phyloP scores from a whole-genome alignment of 2,888 invertebrate species.

The Melolontha melolontha region DNA sequence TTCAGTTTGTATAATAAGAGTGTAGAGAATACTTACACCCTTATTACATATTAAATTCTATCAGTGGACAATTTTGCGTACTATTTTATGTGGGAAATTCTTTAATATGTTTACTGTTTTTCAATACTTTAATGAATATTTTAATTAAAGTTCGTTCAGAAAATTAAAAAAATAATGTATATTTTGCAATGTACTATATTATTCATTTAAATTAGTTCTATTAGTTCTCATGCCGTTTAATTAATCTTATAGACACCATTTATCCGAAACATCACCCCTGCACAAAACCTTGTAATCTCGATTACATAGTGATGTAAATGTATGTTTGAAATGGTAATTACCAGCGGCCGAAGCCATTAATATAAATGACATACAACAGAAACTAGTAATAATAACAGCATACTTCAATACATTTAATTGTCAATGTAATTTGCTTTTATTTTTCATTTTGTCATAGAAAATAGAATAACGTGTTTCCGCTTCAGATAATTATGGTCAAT shows the following conservation, averaged over 20 bases:
- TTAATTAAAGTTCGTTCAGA: no score
- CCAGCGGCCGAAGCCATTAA: slow-evolving; percentile 18
- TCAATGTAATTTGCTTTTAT: slow-evolving; percentile 5
- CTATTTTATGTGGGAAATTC: no score
- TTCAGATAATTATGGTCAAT: slow-evolving; percentile 17
- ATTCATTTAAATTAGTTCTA: no score
- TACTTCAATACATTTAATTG: slow-evolving; percentile 16
- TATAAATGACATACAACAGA: slow-evolving; percentile 34
- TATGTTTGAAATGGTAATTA: slow-evolving; percentile 27
- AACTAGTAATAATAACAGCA: slow-evolving; percentile 12
- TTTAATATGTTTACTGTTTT: no score
- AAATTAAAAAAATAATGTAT: no score
- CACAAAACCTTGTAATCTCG: slow-evolving; percentile 5
- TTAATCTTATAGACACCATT: slow-evolving; percentile 8
- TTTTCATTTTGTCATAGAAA: slow-evolving; percentile 10
- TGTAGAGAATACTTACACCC: no score
- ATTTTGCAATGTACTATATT: no score
- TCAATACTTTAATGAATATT: no score
- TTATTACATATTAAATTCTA: no score
- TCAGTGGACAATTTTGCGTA: no score
- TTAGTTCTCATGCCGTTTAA: no score
- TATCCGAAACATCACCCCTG: slow-evolving; percentile 7
- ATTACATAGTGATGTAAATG: slow-evolving; percentile 8
- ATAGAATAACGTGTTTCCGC: slow-evolving; percentile 16
- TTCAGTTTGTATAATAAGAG: no score